Conservation (phyloP, 2,888 invertebrate genomes). For the Eupithecia subumbrata region DNA sequence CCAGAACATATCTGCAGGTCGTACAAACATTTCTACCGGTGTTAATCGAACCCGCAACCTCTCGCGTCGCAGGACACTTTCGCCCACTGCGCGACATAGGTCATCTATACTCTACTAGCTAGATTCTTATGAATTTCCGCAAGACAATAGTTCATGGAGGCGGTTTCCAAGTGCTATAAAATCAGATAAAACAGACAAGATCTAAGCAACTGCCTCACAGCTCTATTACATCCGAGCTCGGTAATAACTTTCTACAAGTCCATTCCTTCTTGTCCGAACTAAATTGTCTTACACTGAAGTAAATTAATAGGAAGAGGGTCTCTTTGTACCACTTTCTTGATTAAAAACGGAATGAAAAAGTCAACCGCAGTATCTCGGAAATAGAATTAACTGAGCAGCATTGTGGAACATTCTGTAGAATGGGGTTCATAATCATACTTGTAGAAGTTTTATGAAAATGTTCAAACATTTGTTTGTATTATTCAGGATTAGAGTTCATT, state of each 20-base stretch:
- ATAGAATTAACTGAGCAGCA: constrained; percentile 3
- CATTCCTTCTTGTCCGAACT: constrained; percentile 10
- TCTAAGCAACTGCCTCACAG: not conserved
- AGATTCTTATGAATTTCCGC: too few relatives aligned
- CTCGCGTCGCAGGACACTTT: too few relatives aligned
- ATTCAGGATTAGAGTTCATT: not conserved
- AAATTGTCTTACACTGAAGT: constrained; percentile 27
- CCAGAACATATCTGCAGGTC: too few relatives aligned
- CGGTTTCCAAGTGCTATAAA: not conserved
- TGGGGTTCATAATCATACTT: not conserved
- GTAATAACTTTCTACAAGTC: not conserved
- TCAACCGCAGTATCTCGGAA: constrained; percentile 17
- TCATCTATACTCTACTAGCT: too few relatives aligned
- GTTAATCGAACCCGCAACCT: too few relatives aligned
- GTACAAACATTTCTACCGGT: too few relatives aligned
- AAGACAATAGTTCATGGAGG: too few relatives aligned
- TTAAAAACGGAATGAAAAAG: constrained; percentile 37
- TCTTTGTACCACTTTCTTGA: constrained; percentile 34
- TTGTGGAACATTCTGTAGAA: not conserved
- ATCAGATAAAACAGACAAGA: not conserved
- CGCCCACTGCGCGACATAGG: too few relatives aligned
- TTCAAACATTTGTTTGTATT: not conserved
- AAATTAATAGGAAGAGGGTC: constrained; percentile 36
- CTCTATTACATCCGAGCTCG: not conserved
- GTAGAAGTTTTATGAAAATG: not conserved